Evolutionary conservation across 1,140 invertebrate genomes (phyloP), one percentile per base, ranked within the genome.

Genomic region (Magallana ariakensis): DNA sequence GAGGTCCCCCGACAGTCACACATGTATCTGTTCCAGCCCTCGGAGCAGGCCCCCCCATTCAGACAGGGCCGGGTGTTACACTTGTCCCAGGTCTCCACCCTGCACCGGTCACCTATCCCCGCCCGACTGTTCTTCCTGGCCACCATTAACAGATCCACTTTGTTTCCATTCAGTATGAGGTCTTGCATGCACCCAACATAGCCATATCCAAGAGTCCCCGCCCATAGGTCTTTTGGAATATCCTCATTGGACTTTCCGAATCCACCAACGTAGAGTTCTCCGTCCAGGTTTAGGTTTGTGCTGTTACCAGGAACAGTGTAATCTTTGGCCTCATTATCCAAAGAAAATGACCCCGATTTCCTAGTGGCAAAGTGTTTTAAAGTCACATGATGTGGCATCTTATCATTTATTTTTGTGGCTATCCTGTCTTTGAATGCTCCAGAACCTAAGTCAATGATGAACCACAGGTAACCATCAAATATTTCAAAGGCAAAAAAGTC

Each of bases 141-240:
- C 94, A 97, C 98, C 53, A 96, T 96, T 15, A 97, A 97, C 85
- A 99, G 96, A 94, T 99, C 98, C 84, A 99, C 96, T 16, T 97
- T 96, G 90, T 98, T 97, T n/a, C 97, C 97, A 95, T 99, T 98
- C 91, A 99, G 96, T 89, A 98, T 96, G 89, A 99, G 95, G 94
- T 99, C 98, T 92, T 98, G 96, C 92, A 99, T 96, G 94, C 99
- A 99, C 4, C 99, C 99, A 1, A 99, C 97, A 93, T 97, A 99
- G 15, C 99, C 99, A 91, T 97, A 96, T 84, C 97, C 96, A 33
- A 99, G 94, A 8, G 97, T 96, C 0, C 97, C 98, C 6, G 98
- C 97, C 98, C 98, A 99, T 58, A 99, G 94, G 54, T 97, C 97
- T 3, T 97, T 96, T 4, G 98, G 98, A 53, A 97, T 96, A 55